Percentiles rank a stretch among this genome's conserved stretches.
Conservation (phyloP, 2,797 vertebrate species). For the Luscinia luscinia region DNA sequence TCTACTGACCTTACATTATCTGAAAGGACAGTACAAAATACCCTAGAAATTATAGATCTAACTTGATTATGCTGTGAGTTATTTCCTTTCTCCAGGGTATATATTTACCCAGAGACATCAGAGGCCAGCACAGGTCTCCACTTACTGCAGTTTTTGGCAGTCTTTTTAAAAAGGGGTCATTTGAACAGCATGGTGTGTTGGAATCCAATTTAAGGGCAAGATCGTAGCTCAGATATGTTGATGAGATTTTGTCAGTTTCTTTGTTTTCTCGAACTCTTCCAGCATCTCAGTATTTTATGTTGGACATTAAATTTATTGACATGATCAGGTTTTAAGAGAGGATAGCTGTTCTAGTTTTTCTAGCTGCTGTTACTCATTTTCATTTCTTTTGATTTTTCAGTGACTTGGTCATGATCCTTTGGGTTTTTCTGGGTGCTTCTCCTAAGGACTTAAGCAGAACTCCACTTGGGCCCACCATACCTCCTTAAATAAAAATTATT, state of each 20-base stretch:
- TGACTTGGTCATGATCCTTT: not conserved
- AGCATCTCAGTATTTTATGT: not conserved
- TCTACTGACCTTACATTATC: slow-evolving; percentile 73
- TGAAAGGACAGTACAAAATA: slow-evolving; percentile 72
- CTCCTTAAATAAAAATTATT: not conserved
- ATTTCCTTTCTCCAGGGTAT: slow-evolving; percentile 66
- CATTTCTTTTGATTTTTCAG: not conserved
- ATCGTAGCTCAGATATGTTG: not conserved
- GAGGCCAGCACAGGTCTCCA: slow-evolving; percentile 47
- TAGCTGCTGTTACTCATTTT: not conserved
- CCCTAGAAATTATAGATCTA: slow-evolving; percentile 66
- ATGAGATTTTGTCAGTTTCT: slow-evolving; percentile 16
- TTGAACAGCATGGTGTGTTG: not conserved
- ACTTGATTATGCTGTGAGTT: slow-evolving; percentile 70
- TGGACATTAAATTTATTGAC: not conserved
- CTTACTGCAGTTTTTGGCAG: slow-evolving; percentile 25
- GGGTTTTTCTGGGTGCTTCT: not conserved
- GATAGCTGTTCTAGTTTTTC: not conserved
- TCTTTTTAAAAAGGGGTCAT: slow-evolving; percentile 18
- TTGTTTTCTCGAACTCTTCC: not conserved
- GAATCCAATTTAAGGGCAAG: slow-evolving; percentile 55
- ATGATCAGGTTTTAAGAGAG: not conserved
- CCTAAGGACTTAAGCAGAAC: not conserved
- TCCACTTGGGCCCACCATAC: not conserved
- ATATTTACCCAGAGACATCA: slow-evolving; percentile 59